Base-by-base conservation (phyloP, 37 sponge, comb jelly and placozoan species). In the Ianthella basta region DNA sequence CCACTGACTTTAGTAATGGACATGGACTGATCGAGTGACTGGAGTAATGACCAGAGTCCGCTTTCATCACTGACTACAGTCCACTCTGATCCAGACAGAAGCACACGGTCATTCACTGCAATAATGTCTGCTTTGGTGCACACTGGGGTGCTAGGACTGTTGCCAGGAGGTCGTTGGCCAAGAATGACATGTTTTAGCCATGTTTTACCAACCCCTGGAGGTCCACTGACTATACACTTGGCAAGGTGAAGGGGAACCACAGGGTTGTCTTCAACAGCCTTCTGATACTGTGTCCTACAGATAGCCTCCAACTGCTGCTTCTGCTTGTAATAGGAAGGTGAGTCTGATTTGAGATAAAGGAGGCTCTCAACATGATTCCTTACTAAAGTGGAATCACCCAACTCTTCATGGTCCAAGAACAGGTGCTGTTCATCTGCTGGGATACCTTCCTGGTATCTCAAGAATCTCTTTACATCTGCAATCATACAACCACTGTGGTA, bases 341-440 rank as follows among this genome's bases (percentile, higher is more conserved):
- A 44, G 50, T 44, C 50, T 44, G 50, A 44, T 8, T 8, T 30
- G 12, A 69, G 34, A 33, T 69, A 33, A 30, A 69, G 70, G 34
- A 33, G 12, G 27, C 35, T 27, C 70, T 30, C 4, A 4, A 34
- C 33, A 18, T 69, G 35, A 30, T 30, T 33, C 6, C 35, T 33
- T 34, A 69, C 35, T 34, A 33, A 34, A 69, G 15, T 15, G 37
- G 1, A 36, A 8, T 78, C 56, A 8, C 37, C 55, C 41, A 78
- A 41, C 36, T 39, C 40, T 25, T 55, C 36, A 37, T 41, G 40
- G 19, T 36, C 79, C 32, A 78, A 78, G 56, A 78, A 38, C 40
- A 78, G 53, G 38, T 41, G 79, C 79, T 78, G 79, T 41, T 78
- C 40, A 1, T 55, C 4, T 78, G 79, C 29, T 53, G 79, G 79